Evolutionary conservation across 2,113 vertebrate genomes (phyloP).

Genomic region (Junco hyemalis): DNA sequence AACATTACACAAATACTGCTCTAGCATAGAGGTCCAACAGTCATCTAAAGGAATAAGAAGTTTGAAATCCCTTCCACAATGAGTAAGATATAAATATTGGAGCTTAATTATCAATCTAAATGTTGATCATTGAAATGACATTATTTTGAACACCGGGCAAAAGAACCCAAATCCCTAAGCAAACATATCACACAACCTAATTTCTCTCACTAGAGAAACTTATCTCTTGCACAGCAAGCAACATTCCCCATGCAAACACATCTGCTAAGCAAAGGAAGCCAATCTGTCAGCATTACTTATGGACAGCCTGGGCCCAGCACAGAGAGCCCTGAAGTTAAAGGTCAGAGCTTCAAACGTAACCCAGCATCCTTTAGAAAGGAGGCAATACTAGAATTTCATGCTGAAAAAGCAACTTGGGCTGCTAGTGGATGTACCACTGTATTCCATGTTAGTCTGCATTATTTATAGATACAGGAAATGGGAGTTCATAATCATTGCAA

Average conservation of each 20-base stretch:
- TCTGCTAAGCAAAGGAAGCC: neutral
- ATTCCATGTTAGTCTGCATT: neutral
- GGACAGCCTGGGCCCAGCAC: neutral
- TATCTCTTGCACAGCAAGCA: neutral
- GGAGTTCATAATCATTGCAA: neutral
- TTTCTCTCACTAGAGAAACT: neutral
- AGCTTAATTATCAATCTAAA: neutral
- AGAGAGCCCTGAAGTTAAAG: neutral
- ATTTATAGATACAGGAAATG: neutral
- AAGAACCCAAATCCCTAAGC: neutral
- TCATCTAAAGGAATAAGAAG: neutral
- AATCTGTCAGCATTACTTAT: neutral
- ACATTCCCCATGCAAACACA: neutral
- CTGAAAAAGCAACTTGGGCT: neutral
- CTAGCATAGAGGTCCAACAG: neutral
- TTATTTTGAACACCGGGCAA: neutral
- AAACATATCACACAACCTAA: neutral
- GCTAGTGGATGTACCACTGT: neutral
- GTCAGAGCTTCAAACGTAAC: neutral
- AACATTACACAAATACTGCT: neutral
- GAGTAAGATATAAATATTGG: neutral
- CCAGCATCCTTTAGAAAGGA: neutral
- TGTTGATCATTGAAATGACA: neutral
- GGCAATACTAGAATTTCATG: neutral
- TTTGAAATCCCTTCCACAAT: neutral